These are phyloP conservation scores for Nesometra sesokonis DNA, from an alignment of 35 echinoderm and acorn worm genomes.

Conservation along the genomic window DNA sequence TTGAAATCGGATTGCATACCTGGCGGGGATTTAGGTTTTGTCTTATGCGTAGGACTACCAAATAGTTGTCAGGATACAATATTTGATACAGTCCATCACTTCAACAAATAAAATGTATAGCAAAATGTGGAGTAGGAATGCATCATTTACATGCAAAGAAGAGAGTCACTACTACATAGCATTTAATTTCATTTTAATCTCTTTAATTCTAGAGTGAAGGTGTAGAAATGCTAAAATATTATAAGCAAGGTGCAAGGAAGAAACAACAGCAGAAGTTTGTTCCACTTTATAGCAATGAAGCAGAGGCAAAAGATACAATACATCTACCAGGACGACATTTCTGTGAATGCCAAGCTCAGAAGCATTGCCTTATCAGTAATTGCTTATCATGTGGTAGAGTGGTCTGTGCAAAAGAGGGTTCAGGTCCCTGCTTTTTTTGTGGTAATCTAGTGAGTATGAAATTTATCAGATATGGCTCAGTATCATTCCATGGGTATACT, in stretches of 20 bases:
- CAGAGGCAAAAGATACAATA: constrained; percentile 43
- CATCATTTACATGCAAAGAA: no score
- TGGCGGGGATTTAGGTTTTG: no score
- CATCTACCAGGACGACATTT: constrained; percentile 70
- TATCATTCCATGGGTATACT: no score
- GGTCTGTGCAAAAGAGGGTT: constrained; percentile 85
- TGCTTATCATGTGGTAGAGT: constrained; percentile 91
- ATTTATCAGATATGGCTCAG: no score
- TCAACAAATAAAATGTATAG: no score
- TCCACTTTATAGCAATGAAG: constrained; percentile 69
- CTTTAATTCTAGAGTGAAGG: background rate
- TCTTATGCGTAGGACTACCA: no score
- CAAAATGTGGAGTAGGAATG: no score
- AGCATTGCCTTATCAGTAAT: constrained; percentile 75
- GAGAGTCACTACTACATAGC: no score
- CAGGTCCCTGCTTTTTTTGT: constrained; percentile 89
- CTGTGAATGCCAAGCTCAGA: constrained; percentile 98
- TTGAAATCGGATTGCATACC: no score
- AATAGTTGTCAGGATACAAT: no score
- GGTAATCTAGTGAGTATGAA: constrained; percentile 8
- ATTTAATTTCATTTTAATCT: background rate
- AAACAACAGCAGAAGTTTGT: constrained; percentile 81
- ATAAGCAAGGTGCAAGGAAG: constrained; percentile 45
- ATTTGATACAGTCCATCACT: no score
- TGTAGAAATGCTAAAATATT: background rate